These are phyloP conservation scores for Oopsacas minuta DNA, from an alignment of 37 sponge, comb jelly and placozoan genomes.

Conservation along the genomic window DNA sequence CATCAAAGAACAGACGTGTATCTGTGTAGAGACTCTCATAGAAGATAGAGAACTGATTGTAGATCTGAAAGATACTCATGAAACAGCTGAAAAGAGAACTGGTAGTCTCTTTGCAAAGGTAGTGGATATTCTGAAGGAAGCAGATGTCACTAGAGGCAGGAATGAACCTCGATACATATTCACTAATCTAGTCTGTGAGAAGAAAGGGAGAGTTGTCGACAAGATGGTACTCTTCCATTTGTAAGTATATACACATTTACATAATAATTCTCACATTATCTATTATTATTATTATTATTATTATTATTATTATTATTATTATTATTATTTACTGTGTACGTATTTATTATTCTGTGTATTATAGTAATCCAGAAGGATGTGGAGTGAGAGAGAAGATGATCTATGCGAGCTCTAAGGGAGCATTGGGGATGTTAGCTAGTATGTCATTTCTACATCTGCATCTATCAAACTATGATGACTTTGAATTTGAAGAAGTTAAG, in stretches of 20 bases:
- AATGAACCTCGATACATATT: neutral
- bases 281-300: no score
- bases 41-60: neutral
- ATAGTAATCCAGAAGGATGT: neutral
- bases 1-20: neutral
- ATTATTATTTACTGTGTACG: neutral
- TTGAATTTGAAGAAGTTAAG: neutral
- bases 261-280: no score
- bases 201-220: neutral
- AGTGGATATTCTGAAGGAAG: neutral
- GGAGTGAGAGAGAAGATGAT: constrained; percentile 12
- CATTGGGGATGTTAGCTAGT: neutral
- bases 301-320: no score
- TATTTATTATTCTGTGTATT: neutral
- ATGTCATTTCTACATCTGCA: neutral
- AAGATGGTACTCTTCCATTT: neutral
- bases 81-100: neutral
- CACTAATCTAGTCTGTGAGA: neutral
- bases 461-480: neutral
- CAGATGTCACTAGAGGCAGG: neutral
- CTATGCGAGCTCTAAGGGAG: neutral
- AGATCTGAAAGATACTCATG: neutral
- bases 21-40: neutral
- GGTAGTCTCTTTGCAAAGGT: neutral
- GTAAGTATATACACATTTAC: neutral